Evolutionary conservation across 2,797 vertebrate species (phyloP).

Genomic region (Microcaecilia unicolor): DNA sequence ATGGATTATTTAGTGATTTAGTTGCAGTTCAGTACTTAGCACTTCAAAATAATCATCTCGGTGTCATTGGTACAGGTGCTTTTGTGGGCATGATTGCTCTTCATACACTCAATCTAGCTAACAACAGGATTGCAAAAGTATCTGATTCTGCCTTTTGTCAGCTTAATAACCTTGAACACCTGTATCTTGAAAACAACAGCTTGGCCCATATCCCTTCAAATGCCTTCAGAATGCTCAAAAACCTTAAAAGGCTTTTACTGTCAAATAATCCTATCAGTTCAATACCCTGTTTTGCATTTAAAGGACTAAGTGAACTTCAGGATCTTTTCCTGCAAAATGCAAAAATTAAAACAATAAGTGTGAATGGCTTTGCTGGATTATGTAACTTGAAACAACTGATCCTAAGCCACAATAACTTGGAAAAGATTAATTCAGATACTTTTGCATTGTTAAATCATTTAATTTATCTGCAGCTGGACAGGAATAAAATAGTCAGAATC

Average conservation of each 20-base stretch:
- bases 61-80: constrained; percentile 30
- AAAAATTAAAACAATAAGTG: constrained; percentile 37
- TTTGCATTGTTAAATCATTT: constrained; percentile 44
- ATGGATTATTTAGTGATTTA: constrained; percentile 47
- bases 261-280: constrained; percentile 45
- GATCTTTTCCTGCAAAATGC: constrained; percentile 44
- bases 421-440: constrained; percentile 41
- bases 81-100: constrained; percentile 46
- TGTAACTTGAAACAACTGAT: constrained; percentile 45
- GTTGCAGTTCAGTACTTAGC: constrained; percentile 41
- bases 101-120: constrained; percentile 43
- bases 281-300: constrained; percentile 48
- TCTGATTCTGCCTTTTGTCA: constrained; percentile 42
- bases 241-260: constrained; percentile 49
- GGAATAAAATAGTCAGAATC: constrained; percentile 47
- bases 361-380: constrained; percentile 46
- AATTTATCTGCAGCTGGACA: constrained; percentile 45
- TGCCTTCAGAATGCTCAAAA: constrained; percentile 40
- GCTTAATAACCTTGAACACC: constrained; percentile 40
- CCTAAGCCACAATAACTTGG: constrained; percentile 48
- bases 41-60: constrained; percentile 42
- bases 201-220: constrained; percentile 44
- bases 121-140: constrained; percentile 48
- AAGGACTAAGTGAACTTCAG: constrained; percentile 40
- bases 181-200: constrained; percentile 50